Evolutionary conservation across 2,113 vertebrate genomes (phyloP).

Genomic region (Zingel zingel): DNA sequence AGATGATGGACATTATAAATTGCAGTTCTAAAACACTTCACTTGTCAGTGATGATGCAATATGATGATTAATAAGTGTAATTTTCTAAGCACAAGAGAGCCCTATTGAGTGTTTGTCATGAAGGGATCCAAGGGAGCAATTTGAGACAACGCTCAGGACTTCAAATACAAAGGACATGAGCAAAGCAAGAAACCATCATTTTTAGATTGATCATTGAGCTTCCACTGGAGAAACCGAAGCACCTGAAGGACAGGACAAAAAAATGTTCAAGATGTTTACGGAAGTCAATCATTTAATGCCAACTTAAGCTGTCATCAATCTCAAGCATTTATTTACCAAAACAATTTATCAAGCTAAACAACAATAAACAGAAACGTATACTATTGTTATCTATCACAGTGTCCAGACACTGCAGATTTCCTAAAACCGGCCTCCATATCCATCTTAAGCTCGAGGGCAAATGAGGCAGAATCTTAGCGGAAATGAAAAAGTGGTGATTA

Average conservation of each 20-base stretch:
- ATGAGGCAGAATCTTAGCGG: slow-evolving; percentile 64
- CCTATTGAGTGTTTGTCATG: not conserved
- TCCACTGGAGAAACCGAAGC: slow-evolving; percentile 9
- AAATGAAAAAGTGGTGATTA: slow-evolving; percentile 74
- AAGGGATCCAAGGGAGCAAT: not conserved
- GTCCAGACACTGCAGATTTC: slow-evolving; percentile 38
- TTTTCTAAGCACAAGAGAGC: not conserved
- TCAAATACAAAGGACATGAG: not conserved
- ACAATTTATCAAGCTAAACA: slow-evolving; percentile 44
- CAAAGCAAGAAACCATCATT: not conserved
- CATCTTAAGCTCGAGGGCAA: slow-evolving; percentile 53
- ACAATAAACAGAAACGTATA: slow-evolving; percentile 48
- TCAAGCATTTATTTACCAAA: slow-evolving; percentile 26
- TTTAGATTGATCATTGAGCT: not conserved
- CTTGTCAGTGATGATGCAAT: not conserved
- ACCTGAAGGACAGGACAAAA: not conserved
- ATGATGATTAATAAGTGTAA: not conserved
- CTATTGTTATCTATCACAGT: slow-evolving; percentile 47
- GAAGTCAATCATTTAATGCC: slow-evolving; percentile 41
- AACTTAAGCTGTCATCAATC: slow-evolving; percentile 31
- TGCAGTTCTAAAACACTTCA: slow-evolving; percentile 6
- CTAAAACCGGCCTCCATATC: slow-evolving; percentile 35
- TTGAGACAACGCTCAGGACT: not conserved
- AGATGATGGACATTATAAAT: not conserved
- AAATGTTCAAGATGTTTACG: not conserved